A percentile compares a stretch with the other conserved stretches of the same genome.
Conservation (phyloP, 2,888 invertebrate species). For the Dusona sp. region DNA sequence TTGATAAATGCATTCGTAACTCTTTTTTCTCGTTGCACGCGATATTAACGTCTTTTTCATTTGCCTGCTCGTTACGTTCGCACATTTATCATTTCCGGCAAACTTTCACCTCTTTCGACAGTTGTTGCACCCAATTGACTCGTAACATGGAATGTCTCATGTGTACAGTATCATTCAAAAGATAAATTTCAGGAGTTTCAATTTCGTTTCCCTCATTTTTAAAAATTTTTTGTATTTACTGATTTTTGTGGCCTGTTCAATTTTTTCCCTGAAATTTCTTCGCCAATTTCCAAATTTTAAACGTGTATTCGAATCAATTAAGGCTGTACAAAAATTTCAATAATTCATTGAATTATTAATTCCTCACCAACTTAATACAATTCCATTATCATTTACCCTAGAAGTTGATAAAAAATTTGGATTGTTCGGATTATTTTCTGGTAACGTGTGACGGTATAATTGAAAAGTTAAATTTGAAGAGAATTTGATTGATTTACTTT, state of each 20-base stretch:
- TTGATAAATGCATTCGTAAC: background rate
- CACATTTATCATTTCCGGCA: conserved; percentile 1
- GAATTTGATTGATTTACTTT: too few species aligned
- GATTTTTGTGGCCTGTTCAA: background rate
- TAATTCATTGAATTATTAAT: background rate
- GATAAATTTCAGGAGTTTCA: background rate
- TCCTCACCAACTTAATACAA: too few species aligned
- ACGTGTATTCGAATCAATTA: background rate
- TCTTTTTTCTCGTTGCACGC: conserved; percentile 2
- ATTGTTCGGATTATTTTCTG: background rate
- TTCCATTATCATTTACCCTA: background rate
- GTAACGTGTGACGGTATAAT: too few species aligned
- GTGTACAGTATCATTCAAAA: background rate
- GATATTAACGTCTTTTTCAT: background rate
- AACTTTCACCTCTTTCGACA: conserved; percentile 32
- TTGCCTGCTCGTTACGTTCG: conserved; percentile 19
- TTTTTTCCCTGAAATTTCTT: background rate
- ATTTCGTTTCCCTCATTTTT: background rate
- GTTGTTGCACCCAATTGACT: conserved; percentile 13
- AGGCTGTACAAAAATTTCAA: background rate
- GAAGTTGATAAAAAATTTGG: background rate
- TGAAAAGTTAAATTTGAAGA: too few species aligned
- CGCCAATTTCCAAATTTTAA: background rate
- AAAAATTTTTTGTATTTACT: background rate
- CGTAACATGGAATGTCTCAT: background rate